phyloP scores from a whole-genome alignment of 1,140 invertebrate species.

The Dreissena polymorpha region DNA sequence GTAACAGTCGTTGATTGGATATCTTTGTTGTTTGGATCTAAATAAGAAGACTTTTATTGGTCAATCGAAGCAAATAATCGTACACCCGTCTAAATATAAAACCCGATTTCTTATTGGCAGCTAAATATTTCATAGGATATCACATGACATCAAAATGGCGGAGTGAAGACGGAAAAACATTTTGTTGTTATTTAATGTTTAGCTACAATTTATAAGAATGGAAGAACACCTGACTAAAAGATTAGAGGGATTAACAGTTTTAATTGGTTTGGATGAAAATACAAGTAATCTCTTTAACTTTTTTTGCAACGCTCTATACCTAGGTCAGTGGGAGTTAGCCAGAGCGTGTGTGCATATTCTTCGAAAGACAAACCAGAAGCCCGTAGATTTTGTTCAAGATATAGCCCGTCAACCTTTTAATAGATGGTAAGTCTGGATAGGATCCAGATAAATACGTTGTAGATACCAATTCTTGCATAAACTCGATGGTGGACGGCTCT shows the following conservation, averaged over 20 bases:
- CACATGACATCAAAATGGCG: neutral
- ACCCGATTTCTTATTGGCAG: neutral
- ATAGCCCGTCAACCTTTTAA: slow-evolving; percentile 67
- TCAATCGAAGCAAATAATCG: too few relatives aligned
- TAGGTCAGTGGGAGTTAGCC: slow-evolving; percentile 79
- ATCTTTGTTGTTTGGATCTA: too few relatives aligned
- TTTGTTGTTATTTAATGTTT: neutral
- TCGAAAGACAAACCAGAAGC: neutral
- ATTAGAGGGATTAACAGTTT: too few relatives aligned
- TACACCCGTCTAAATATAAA: too few relatives aligned
- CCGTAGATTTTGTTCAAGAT: slow-evolving; percentile 62
- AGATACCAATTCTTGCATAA: too few relatives aligned
- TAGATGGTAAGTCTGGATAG: slow-evolving; percentile 65
- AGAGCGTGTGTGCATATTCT: slow-evolving; percentile 68
- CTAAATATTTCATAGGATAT: neutral
- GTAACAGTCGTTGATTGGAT: neutral
- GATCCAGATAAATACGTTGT: too few relatives aligned
- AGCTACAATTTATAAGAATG: too few relatives aligned
- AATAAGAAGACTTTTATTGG: neutral
- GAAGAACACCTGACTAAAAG: too few relatives aligned
- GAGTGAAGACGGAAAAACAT: neutral
- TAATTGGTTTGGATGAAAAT: too few relatives aligned
- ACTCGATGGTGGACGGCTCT: too few relatives aligned
- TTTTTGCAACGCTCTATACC: slow-evolving; percentile 76
- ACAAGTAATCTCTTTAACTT: slow-evolving; percentile 48